Evolutionary conservation across 2,797 vertebrate genomes (phyloP), one percentile per base, ranked within the genome.

Genomic region (Syndactyla subalaris): DNA sequence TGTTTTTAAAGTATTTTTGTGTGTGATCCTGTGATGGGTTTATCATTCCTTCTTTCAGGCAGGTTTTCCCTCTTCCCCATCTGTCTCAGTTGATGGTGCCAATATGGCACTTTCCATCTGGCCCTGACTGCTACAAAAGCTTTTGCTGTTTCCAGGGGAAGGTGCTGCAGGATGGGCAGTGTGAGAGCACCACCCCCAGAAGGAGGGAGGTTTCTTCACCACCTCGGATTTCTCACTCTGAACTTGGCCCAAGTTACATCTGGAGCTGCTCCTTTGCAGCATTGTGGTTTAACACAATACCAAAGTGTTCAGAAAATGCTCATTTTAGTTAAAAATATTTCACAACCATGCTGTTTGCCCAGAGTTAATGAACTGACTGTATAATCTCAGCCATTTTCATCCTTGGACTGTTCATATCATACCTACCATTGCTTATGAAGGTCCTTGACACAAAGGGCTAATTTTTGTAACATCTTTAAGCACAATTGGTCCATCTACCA

Each of bases 61-160:
- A 96, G 91, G 92, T 96, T 96, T 96, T 96, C 91, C 85, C 59
- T 96, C 83, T 96, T 88, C 58, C 94, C 95, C 95, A 96, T 96
- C 95, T 97, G 95, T 97, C 92, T 97, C 88, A 73, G 79, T 96
- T 88, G 92, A 67, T 88, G 95, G 92, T 97, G 94, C 95, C 96
- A 96, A 88, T 96, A 93, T 96, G 94, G 94, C 95, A 94, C 91
- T 94, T 96, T 95, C 96, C 96, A 96, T 97, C 96, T 97, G 96
- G 85, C 95, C 95, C 85, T 14, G 76, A 76, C 67, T 95, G 96
- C 95, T 95, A 57, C 91, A 88, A 79, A 94, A 96, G 91, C 95
- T 96, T 97, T 95, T 95, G 94, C 96, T 96, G 96, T 92, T 96
- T 96, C 70, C 96, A 95, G 88, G 12, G 66, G 58, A 96, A 97